A percentile compares a stretch with the other conserved stretches of the same genome.
phyloP scores from a whole-genome alignment of 1,140 invertebrate species.

The Oppia nitens region DNA sequence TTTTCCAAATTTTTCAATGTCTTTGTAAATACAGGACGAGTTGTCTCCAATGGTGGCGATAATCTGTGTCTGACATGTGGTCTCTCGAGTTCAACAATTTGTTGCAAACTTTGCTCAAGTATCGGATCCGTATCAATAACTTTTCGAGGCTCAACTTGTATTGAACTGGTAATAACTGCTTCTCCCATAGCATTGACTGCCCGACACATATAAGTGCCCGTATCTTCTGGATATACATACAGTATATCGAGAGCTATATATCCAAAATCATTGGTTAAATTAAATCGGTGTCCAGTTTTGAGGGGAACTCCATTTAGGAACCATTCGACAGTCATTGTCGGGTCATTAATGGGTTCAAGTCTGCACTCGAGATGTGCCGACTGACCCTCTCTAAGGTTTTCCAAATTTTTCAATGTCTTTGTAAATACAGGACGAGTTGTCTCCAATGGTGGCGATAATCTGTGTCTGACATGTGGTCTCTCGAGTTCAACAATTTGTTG shows the following conservation, averaged over 20 bases:
- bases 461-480: constrained; percentile 45
- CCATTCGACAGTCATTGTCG: constrained; percentile 73
- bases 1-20: too few relatives aligned
- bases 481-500: constrained; percentile 55
- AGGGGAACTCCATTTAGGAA: constrained; percentile 37
- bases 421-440: constrained; percentile 79
- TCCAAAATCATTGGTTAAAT: constrained; percentile 68
- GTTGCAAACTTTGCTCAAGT: too few relatives aligned
- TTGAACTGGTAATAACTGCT: too few relatives aligned
- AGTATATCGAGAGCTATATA: constrained; percentile 79
- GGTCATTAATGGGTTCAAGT: constrained; percentile 74
- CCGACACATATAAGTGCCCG: constrained; percentile 73
- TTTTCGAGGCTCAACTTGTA: too few relatives aligned
- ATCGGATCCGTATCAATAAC: too few relatives aligned
- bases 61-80: too few relatives aligned
- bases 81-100: too few relatives aligned
- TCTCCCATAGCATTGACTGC: constrained; percentile 37
- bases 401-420: constrained; percentile 65
- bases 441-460: constrained; percentile 45
- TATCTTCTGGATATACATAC: constrained; percentile 67
- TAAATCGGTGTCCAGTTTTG: constrained; percentile 59
- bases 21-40: too few relatives aligned
- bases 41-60: too few relatives aligned
- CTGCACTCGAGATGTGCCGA: constrained; percentile 90
- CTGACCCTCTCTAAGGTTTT: constrained; percentile 63